Base-by-base conservation (phyloP, 2,888 invertebrate species). In the Augochlorella aurata region DNA sequence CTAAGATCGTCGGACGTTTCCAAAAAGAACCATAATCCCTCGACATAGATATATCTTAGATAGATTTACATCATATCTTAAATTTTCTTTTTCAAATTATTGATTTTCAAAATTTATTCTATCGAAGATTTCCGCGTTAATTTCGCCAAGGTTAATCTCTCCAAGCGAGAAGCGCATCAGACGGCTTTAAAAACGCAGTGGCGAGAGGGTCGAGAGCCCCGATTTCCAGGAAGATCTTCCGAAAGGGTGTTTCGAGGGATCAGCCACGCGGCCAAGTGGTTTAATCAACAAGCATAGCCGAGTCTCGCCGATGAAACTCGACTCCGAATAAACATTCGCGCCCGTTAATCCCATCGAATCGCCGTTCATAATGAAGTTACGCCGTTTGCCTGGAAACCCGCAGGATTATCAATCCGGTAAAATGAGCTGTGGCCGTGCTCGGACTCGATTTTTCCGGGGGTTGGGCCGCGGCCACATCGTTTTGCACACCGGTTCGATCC, bases 301-400 rank as follows among this genome's bases (percentile, higher is more conserved):
- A 14, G 45, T 18, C 14, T 58, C 24, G 12, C 18, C 14, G 29
- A 54, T 71, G 54, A 66, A 66, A 67, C 66, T n/a, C n/a, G 29
- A 71, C 50, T 58, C n/a, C n/a, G 16, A 14, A 29, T 73, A 47
- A 68, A 63, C 67, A 63, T 24, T 44, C 50, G 61, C 16, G 44
- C 47, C 61, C 63, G 80, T 81, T 73, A 73, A 73, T 69, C 72
- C 47, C 44, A 73, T 50, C 58, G 29, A 80, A 79, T 80, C 44
- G 61, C 16, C 61, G 49, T 65, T 8, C 49, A 18, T 69, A 81
- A 81, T 63, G 38, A 80, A 52, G 69, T 54, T 80, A 69, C 44
- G 50, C 44, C 49, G 54, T 61, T 61, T 61, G 52, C 47, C 14
- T 47, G 21, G 47, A 49, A 52, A 49, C 29, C 68, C 24, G 44